Conservation (phyloP, 2,113 vertebrate species). For the Macrotus californicus region DNA sequence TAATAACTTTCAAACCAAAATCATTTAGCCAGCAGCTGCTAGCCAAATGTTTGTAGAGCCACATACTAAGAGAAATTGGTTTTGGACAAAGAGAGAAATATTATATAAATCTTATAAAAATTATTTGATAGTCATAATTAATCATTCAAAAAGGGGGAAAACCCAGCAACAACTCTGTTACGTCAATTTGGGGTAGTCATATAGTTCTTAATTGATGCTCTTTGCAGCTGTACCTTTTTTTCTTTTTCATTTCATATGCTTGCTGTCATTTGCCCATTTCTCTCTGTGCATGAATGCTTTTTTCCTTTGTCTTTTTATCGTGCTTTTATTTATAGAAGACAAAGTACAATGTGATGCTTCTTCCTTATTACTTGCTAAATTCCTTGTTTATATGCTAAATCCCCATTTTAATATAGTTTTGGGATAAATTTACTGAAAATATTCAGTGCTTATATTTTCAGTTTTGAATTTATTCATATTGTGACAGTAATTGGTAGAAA, state of each 20-base stretch:
- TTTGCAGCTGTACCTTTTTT: slow-evolving; percentile 61
- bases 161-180: background rate
- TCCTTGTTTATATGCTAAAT: slow-evolving; percentile 59
- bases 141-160: slow-evolving; percentile 8
- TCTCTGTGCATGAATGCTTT: slow-evolving; percentile 65
- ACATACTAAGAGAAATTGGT: background rate
- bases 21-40: background rate
- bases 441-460: slow-evolving; percentile 74
- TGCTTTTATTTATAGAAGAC: slow-evolving; percentile 72
- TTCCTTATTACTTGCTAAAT: slow-evolving; percentile 64
- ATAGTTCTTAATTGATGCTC: slow-evolving; percentile 66
- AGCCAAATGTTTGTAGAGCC: background rate
- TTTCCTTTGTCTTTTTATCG: slow-evolving; percentile 64
- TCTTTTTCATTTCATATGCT: slow-evolving; percentile 62
- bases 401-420: slow-evolving; percentile 65
- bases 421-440: slow-evolving; percentile 71
- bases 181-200: slow-evolving; percentile 37
- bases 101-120: slow-evolving; percentile 20
- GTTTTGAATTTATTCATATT: slow-evolving; percentile 74
- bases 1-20: slow-evolving; percentile 20
- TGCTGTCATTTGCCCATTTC: slow-evolving; percentile 65
- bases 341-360: slow-evolving; percentile 60
- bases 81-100: background rate
- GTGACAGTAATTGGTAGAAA: slow-evolving; percentile 78
- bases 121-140: slow-evolving; percentile 60